phyloP scores from a whole-genome alignment of 1,140 invertebrate species.

The Nasonia vitripennis region DNA sequence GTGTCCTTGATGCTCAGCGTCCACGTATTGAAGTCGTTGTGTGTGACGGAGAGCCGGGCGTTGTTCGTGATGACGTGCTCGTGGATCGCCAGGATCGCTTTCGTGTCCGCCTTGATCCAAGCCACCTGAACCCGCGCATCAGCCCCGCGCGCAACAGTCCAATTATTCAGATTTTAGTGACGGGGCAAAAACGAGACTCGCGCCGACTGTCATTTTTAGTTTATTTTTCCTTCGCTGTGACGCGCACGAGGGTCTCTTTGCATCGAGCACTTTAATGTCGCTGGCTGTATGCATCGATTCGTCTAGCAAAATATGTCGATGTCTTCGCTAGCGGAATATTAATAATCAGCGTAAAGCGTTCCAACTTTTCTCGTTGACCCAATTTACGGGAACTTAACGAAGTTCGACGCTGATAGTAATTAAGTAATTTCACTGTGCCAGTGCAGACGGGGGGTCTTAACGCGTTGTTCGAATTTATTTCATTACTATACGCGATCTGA shows the following conservation, averaged over 20 bases:
- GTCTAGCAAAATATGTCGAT: not conserved
- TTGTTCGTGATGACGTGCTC: conserved; percentile 95
- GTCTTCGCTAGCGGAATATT: not conserved
- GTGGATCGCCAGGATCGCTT: conserved; percentile 93
- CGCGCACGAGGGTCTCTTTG: too few species aligned
- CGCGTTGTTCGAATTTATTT: not conserved
- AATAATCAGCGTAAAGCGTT: not conserved
- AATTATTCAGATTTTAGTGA: conserved; percentile 24
- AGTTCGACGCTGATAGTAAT: not conserved
- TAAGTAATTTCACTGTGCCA: not conserved
- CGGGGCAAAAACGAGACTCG: not conserved
- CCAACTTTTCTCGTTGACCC: not conserved
- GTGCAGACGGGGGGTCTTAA: too few species aligned
- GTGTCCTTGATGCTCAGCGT: conserved; percentile 89
- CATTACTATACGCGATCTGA: not conserved
- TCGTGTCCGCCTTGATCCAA: conserved; percentile 94
- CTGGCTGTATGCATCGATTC: not conserved
- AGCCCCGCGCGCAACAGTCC: conserved; percentile 10
- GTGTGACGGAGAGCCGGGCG: conserved; percentile 88
- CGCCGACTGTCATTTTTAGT: not conserved
- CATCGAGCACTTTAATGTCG: not conserved
- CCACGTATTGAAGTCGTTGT: conserved; percentile 92
- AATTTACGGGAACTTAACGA: not conserved
- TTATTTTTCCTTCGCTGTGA: not conserved
- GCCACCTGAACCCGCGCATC: conserved; percentile 82